Conservation (phyloP, 2,888 invertebrate genomes). For the Metalampra italica region DNA sequence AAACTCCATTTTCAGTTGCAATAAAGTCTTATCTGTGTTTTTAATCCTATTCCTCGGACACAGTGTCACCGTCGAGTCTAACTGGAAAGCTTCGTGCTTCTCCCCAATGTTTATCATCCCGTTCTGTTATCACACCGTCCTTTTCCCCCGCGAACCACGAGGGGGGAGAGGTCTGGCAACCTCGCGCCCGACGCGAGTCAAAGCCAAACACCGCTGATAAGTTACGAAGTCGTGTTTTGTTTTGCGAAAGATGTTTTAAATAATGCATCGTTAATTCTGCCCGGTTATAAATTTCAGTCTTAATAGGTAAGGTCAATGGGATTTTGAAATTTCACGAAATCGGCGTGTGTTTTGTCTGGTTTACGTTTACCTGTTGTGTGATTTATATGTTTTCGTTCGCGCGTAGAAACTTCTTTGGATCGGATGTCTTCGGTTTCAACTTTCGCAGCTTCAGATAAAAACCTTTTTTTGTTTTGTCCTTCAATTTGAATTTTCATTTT, state of each 20-base stretch:
- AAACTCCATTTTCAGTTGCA: no score
- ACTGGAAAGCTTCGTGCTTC: slow-evolving; percentile 4
- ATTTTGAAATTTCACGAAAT: neutral
- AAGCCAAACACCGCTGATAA: neutral
- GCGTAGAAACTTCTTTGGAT: no score
- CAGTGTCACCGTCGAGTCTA: neutral
- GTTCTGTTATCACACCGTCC: slow-evolving; percentile 21
- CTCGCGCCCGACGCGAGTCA: slow-evolving; percentile 23
- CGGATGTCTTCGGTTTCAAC: no score
- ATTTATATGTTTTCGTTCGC: no score
- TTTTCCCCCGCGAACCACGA: slow-evolving; percentile 30
- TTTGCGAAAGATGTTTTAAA: neutral
- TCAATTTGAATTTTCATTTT: no score
- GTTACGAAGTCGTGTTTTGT: neutral
- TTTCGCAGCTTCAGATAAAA: no score
- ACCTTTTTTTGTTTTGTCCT: no score
- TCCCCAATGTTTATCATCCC: slow-evolving; percentile 18
- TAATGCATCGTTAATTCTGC: neutral
- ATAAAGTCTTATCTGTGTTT: no score
- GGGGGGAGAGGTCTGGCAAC: slow-evolving; percentile 55
- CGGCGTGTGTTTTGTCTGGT: neutral
- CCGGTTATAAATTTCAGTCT: neutral
- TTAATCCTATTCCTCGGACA: no score
- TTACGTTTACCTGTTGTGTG: neutral
- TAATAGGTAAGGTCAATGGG: neutral